These are phyloP conservation scores for Didymodactylos carnosus DNA, from an alignment of 2,888 invertebrate genomes.

Conservation along the genomic window DNA sequence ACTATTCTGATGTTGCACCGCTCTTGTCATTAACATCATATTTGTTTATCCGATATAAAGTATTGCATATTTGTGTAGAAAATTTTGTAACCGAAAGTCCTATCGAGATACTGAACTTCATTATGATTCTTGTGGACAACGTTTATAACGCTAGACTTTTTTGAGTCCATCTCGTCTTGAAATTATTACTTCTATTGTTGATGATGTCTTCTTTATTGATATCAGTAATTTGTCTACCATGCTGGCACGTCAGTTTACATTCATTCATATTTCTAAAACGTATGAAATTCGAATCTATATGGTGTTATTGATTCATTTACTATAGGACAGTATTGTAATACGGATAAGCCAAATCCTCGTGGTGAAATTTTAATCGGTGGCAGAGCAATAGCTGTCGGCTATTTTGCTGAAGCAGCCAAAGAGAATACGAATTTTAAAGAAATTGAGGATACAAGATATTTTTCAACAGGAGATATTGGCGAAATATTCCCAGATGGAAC, in stretches of 20 bases:
- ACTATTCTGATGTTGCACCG: conserved; percentile 38
- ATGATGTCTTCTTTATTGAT: too few relatives aligned
- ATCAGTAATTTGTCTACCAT: too few relatives aligned
- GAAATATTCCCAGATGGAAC: conserved; percentile 79
- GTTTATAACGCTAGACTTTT: too few relatives aligned
- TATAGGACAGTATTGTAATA: conserved; percentile 46
- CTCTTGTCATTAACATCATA: too few relatives aligned
- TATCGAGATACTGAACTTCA: conserved; percentile 60
- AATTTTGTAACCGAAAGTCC: background rate
- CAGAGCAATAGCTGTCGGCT: conserved; percentile 71
- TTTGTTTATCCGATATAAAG: too few relatives aligned
- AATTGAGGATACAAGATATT: conserved; percentile 55
- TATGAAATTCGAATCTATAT: background rate
- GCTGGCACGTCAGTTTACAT: background rate
- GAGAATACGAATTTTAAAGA: conserved; percentile 61
- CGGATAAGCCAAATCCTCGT: conserved; percentile 63
- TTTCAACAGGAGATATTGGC: conserved; percentile 62
- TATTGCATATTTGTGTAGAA: conserved; percentile 50
- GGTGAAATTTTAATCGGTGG: conserved; percentile 71
- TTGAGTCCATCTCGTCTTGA: too few relatives aligned
- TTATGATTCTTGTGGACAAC: too few relatives aligned
- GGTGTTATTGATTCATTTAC: conserved; percentile 62
- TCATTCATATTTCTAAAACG: too few relatives aligned
- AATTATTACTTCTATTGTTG: too few relatives aligned
- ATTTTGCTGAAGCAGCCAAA: conserved; percentile 56